phyloP scores from a whole-genome alignment of 92 coral and sea anemone genomes.

The Porites cylindrica region DNA sequence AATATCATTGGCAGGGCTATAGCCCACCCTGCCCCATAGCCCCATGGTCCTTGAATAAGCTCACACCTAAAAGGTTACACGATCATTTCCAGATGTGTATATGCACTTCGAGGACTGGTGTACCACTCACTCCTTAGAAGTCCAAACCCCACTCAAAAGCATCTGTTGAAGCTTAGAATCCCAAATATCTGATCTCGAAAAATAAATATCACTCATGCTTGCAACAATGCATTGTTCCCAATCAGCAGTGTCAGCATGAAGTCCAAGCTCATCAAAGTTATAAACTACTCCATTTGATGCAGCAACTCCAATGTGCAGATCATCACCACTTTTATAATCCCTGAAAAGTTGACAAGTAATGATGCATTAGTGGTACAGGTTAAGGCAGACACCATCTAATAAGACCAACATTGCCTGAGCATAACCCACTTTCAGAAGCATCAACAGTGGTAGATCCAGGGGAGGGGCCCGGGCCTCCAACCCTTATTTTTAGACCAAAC shows the following conservation, averaged over 20 bases:
- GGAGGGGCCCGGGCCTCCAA: no score
- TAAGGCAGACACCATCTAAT: no score
- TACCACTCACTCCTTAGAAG: constrained; percentile 53
- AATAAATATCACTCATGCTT: constrained; percentile 12
- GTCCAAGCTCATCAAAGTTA: constrained; percentile 83
- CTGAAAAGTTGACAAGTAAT: constrained; percentile 25
- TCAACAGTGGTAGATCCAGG: no score
- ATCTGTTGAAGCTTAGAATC: constrained; percentile 64
- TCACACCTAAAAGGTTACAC: no score
- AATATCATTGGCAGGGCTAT: no score
- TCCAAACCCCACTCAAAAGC: constrained; percentile 61
- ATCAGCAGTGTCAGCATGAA: constrained; percentile 53
- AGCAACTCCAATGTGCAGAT: constrained; percentile 85
- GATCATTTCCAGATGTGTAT: no score
- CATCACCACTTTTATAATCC: constrained; percentile 77
- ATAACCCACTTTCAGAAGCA: no score
- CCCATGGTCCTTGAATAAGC: no score
- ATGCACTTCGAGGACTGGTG: neutral
- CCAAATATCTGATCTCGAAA: constrained; percentile 48
- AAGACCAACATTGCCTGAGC: no score
- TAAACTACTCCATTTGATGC: constrained; percentile 72
- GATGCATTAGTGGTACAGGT: no score
- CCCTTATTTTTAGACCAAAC: no score
- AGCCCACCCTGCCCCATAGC: no score
- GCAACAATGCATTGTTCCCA: constrained; percentile 82